Evolutionary conservation across 2,888 invertebrate genomes (phyloP).

Genomic region (Proisotoma minuta): DNA sequence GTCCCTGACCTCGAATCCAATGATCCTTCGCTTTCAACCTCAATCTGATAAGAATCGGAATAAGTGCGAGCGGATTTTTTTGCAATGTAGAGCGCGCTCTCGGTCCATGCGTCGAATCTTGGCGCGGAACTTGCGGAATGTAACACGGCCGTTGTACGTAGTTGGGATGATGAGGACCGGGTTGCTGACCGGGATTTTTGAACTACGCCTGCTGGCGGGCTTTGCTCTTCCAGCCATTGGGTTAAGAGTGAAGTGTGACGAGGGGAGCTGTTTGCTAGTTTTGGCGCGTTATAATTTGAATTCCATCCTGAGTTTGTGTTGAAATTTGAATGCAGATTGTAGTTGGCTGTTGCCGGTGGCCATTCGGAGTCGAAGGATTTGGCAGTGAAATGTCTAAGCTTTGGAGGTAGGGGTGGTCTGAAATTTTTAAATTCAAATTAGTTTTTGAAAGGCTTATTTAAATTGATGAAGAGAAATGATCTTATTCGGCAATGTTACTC

Average conservation of each 20-base stretch:
- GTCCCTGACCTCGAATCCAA: no score
- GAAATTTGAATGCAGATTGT: no score
- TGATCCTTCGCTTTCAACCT: no score
- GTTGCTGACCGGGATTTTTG: conserved; percentile 1
- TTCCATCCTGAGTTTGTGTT: no score
- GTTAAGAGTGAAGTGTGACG: conserved; percentile 21
- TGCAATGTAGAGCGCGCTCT: not conserved
- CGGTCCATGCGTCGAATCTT: no score
- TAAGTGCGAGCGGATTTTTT: conserved; percentile 28
- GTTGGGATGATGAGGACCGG: not conserved
- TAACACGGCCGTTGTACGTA: not conserved
- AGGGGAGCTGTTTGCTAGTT: conserved; percentile 22
- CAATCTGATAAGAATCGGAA: conserved; percentile 40
- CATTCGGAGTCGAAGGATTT: conserved; percentile 44
- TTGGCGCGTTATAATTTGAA: conserved; percentile 20
- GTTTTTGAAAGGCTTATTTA: no score
- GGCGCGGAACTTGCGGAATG: no score
- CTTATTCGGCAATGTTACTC: no score
- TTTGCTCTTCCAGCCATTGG: not conserved
- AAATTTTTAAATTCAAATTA: no score
- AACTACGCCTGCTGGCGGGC: not conserved
- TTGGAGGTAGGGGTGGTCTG: conserved; percentile 46
- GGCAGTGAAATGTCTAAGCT: conserved; percentile 42
- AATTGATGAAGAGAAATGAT: no score
- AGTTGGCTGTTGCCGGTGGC: no score